Evolutionary conservation across 2,797 vertebrate genomes (phyloP).

Genomic region (Paguma larvata): DNA sequence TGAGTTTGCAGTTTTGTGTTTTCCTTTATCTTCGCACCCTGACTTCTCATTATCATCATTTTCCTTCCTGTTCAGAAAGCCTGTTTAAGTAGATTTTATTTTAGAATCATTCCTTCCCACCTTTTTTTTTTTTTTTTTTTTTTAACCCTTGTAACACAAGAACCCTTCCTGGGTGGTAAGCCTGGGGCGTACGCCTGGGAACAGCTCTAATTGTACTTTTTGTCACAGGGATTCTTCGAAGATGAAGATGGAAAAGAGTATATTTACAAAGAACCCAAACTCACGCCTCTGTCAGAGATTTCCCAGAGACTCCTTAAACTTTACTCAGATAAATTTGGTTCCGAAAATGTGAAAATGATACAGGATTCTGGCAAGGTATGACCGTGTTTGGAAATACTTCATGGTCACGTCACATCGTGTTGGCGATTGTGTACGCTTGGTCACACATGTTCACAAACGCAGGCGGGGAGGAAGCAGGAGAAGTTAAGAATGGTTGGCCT

Average conservation of each 20-base stretch:
- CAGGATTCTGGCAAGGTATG: slow-evolving; percentile 98
- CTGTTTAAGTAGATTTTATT: slow-evolving; percentile 73
- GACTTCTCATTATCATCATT: slow-evolving; percentile 60
- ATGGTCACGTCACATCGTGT: neutral
- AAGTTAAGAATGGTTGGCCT: neutral
- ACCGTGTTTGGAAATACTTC: neutral
- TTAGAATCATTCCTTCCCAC: slow-evolving; percentile 43
- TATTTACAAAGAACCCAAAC: slow-evolving; percentile 99
- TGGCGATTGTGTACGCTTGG: neutral
- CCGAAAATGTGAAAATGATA: slow-evolving; percentile 99
- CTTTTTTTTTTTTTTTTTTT: slow-evolving; percentile 61
- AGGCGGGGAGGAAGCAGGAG: neutral
- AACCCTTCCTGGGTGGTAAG: neutral
- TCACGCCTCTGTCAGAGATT: slow-evolving; percentile 98
- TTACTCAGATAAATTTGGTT: slow-evolving; percentile 98
- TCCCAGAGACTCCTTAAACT: slow-evolving; percentile 98
- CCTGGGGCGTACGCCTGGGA: neutral
- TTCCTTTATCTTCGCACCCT: slow-evolving; percentile 80
- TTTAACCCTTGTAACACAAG: slow-evolving; percentile 78
- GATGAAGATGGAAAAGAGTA: slow-evolving; percentile 99
- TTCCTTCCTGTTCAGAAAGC: slow-evolving; percentile 66
- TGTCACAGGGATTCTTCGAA: slow-evolving; percentile 97
- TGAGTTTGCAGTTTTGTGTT: slow-evolving; percentile 72
- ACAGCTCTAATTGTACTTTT: neutral
- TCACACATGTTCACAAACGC: neutral